Conservation (phyloP, 2,888 invertebrate genomes). For the Sinhomidia bicolor region DNA sequence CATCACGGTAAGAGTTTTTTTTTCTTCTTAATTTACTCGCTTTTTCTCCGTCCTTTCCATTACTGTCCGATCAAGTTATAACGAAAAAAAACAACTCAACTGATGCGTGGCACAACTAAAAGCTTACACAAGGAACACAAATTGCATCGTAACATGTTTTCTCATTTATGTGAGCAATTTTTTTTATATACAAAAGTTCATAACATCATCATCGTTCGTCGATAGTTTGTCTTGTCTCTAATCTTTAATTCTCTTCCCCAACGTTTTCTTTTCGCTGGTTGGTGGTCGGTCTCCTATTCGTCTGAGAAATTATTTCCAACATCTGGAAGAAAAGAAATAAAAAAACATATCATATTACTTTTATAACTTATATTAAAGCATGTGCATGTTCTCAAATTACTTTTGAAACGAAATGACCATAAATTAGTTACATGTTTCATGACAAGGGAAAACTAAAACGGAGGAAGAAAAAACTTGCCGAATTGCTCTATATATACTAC, state of each 20-base stretch:
- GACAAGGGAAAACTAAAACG: not conserved
- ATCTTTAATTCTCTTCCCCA: not conserved
- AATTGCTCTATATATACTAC: not conserved
- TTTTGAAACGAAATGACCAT: conserved; percentile 53
- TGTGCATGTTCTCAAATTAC: conserved; percentile 56
- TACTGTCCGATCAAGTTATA: not conserved
- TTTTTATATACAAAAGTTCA: not conserved
- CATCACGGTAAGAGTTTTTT: not conserved
- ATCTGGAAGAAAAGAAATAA: conserved; percentile 25
- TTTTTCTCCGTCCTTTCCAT: not conserved
- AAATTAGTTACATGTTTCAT: conserved; percentile 31
- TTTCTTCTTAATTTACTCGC: not conserved
- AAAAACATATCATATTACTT: conserved; percentile 34
- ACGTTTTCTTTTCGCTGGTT: conserved; percentile 1
- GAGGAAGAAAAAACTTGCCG: not conserved
- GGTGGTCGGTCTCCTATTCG: conserved; percentile 28
- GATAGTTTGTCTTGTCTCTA: conserved; percentile 4
- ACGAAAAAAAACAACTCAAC: conserved; percentile 7
- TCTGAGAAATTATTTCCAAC: not conserved
- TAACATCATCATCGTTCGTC: not conserved
- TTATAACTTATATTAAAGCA: too few relatives aligned
- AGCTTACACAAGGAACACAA: not conserved
- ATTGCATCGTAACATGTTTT: conserved; percentile 1
- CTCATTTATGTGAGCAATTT: conserved; percentile 1
- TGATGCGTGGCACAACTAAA: not conserved